Evolutionary conservation across 2,797 vertebrate genomes (phyloP), one percentile per base, ranked within the genome.

Genomic region (Hypotaenidia philippensis): DNA sequence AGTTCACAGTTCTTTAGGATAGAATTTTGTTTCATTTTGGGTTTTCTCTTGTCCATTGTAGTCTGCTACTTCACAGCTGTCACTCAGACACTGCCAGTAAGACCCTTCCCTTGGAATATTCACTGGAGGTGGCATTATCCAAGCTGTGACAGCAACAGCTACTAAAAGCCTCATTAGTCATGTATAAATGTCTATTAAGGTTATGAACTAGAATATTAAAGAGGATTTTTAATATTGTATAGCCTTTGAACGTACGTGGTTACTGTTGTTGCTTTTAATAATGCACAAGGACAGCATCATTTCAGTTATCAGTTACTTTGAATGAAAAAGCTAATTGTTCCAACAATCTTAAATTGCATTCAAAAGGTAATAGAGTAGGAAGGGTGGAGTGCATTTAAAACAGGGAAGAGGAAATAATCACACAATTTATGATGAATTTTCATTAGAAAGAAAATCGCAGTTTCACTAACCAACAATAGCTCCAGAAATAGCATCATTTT

Each of bases 221-320:
- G 55, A 83, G 56, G 31, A 47, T 86, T 90, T 27, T 95, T 44
- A 89, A 81, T 92, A 59, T 75, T 72, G 23, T 76, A 52, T 76
- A 57, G 69, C 32, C 55, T 96, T 92, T 90, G 83, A 93, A 84
- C 2, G 0, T 63, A 93, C 66, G 72, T 92, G 84, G 47, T 95
- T 94, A 66, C 72, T 78, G 55, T 88, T 83, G 74, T 76, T 96
- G 47, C 92, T 96, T 91, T 88, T 79, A 93, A 86, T 83, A 93
- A 81, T 60, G 72, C 41, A 86, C n/a, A 49, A 81, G 31, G 41
- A 82, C 61, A 55, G 53, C 23, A 50, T 65, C 52, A 88, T 87
- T 91, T 86, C 45, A 87, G 49, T 94, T 91, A 85, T 89, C 79
- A 69, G 68, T 72, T 87, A 78, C 65, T 92, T 76, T 49, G 55